These are phyloP conservation scores for Tragelaphus imberbis DNA, from an alignment of 2,113 vertebrate species.

Conservation along the genomic window DNA sequence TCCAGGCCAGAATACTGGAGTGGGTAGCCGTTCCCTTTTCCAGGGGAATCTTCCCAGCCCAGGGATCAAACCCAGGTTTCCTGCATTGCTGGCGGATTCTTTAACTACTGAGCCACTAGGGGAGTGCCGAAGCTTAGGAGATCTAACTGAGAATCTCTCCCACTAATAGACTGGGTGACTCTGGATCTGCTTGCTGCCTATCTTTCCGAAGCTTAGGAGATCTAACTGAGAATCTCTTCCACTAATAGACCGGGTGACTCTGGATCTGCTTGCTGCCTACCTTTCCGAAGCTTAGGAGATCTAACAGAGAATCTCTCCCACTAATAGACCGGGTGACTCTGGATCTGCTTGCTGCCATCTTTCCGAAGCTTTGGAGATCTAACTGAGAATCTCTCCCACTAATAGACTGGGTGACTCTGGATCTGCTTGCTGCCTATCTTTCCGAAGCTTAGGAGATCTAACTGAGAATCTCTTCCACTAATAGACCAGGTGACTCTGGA, in stretches of 20 bases:
- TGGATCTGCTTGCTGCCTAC: not conserved
- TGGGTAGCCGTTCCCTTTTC: not conserved
- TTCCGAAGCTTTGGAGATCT: no score
- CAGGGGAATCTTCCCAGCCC: not conserved
- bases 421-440: not conserved
- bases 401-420: not conserved
- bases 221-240: not conserved
- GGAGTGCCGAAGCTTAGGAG: not conserved
- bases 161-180: not conserved
- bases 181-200: not conserved
- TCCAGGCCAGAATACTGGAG: not conserved
- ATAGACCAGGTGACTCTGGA: not conserved
- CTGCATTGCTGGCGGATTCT: rapidly evolving
- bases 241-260: not conserved
- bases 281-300: no score
- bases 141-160: not conserved
- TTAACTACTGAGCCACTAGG: not conserved
- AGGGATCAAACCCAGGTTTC: not conserved
- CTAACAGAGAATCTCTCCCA: not conserved
- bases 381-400: not conserved
- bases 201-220: no score
- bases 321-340: not conserved
- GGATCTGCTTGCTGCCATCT: not conserved
- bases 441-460: no score
- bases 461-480: not conserved